These are phyloP conservation scores for Chrysopa pallens DNA, from an alignment of 1,140 invertebrate genomes.

Conservation along the genomic window DNA sequence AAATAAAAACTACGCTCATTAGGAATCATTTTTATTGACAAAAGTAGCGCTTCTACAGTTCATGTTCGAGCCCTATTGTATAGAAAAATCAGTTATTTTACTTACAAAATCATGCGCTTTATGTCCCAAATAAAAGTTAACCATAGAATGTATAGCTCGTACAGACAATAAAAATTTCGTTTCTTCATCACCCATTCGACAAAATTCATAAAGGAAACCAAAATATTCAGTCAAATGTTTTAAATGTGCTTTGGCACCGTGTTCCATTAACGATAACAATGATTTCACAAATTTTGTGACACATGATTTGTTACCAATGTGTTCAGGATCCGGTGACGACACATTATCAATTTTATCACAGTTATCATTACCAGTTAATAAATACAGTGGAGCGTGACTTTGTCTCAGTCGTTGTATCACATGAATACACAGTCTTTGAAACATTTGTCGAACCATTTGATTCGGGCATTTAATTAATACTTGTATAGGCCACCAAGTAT, in stretches of 20 bases:
- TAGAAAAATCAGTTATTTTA: conserved; percentile 2
- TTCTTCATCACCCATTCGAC: conserved; percentile 88
- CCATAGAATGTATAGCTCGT: conserved; percentile 74
- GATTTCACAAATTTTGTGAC: conserved; percentile 83
- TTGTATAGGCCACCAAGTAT: conserved; percentile 90
- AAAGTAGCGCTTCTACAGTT: no score
- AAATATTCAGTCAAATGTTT: conserved; percentile 87
- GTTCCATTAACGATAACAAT: conserved; percentile 75
- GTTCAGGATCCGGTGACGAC: conserved; percentile 32
- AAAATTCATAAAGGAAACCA: conserved; percentile 78
- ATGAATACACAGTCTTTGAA: conserved; percentile 82
- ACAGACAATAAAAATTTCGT: conserved; percentile 70
- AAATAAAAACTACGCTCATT: no score
- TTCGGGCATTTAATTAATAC: conserved; percentile 85
- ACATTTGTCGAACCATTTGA: conserved; percentile 89
- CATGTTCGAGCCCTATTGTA: no score
- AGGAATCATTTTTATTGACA: no score
- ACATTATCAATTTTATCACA: conserved; percentile 34
- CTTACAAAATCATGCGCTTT: conserved; percentile 45
- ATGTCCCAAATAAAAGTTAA: conserved; percentile 80
- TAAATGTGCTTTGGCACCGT: conserved; percentile 66
- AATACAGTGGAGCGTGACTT: conserved; percentile 51
- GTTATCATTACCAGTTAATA: conserved; percentile 45
- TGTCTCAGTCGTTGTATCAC: conserved; percentile 72
- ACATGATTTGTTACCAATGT: conserved; percentile 69